Evolutionary conservation across 1,140 invertebrate species (phyloP).

Genomic region (Meloidogyne floridensis): DNA sequence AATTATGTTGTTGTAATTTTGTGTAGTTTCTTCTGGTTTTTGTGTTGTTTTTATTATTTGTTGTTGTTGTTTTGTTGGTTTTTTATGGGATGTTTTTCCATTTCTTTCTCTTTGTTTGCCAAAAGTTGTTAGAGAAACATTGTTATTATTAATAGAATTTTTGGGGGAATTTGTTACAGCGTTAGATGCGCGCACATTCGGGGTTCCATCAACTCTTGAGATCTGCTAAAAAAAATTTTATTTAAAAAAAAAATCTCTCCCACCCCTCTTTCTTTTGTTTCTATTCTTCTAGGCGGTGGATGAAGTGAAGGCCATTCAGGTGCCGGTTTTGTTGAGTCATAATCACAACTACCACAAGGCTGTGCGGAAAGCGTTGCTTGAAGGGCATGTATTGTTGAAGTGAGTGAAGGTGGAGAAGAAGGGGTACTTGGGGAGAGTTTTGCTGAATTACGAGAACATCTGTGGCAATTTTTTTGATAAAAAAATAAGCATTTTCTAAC

Average conservation of each 20-base stretch:
- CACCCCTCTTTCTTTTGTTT: slow-evolving; percentile 5
- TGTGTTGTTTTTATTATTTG: slow-evolving; percentile 1
- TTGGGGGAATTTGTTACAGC: not conserved
- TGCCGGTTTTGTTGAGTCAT: slow-evolving; percentile 5
- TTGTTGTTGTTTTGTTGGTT: slow-evolving; percentile 15
- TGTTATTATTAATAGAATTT: slow-evolving; percentile 1
- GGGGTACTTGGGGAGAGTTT: not conserved
- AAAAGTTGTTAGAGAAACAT: not conserved
- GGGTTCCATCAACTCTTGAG: not conserved
- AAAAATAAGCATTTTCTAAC: too few species aligned
- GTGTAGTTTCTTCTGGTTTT: slow-evolving; percentile 1
- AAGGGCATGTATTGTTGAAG: not conserved
- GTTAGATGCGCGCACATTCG: slow-evolving; percentile 1
- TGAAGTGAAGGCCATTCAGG: slow-evolving; percentile 21
- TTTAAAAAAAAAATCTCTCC: not conserved
- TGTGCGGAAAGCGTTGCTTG: not conserved
- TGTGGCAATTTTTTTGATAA: not conserved
- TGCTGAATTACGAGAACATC: slow-evolving; percentile 23
- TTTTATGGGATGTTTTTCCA: not conserved
- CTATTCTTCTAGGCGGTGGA: slow-evolving; percentile 6
- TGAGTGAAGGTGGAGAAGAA: not conserved
- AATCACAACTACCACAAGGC: slow-evolving; percentile 21
- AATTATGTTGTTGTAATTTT: not conserved
- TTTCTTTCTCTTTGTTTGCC: not conserved
- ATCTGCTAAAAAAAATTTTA: not conserved